Conservation (phyloP, 2,888 invertebrate species). For the Nemapogon koenigi region DNA sequence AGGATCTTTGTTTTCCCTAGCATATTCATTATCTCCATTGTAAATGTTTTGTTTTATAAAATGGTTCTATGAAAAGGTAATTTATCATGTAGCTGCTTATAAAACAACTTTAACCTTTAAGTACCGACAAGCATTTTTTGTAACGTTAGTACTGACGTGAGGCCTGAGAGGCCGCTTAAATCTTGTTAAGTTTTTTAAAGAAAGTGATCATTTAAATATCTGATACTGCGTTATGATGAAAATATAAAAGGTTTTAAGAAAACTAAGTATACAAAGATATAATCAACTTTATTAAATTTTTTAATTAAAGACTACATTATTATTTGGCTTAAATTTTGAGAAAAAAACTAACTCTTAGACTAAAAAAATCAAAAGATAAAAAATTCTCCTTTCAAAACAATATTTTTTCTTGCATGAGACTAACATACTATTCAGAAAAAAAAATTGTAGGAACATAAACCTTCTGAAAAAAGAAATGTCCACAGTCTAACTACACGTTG, state of each 20-base stretch:
- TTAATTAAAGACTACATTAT: constrained; percentile 2
- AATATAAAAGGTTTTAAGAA: constrained; percentile 1
- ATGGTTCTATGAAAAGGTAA: too few species aligned
- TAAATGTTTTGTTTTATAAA: too few species aligned
- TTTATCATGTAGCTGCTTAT: too few species aligned
- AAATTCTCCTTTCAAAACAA: neutral
- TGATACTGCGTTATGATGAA: constrained; percentile 5
- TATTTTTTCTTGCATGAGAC: constrained; percentile 1
- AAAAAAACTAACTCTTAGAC: neutral
- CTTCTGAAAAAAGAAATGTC: too few species aligned
- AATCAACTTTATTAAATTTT: constrained; percentile 6
- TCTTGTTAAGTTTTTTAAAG: constrained; percentile 5
- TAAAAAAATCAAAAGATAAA: neutral
- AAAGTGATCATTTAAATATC: constrained; percentile 4
- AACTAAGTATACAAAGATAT: constrained; percentile 1
- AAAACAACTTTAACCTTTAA: constrained; percentile 2
- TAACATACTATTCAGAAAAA: constrained; percentile 1
- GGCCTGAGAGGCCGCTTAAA: constrained; percentile 6
- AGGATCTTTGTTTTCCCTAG: too few species aligned
- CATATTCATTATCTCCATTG: too few species aligned
- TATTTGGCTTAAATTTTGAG: constrained; percentile 5
- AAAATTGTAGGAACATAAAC: too few species aligned
- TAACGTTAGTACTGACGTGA: neutral
- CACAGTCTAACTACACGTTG: too few species aligned
- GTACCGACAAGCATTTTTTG: neutral